Conservation (phyloP, 2,888 invertebrate genomes). For the Mythimna impura region DNA sequence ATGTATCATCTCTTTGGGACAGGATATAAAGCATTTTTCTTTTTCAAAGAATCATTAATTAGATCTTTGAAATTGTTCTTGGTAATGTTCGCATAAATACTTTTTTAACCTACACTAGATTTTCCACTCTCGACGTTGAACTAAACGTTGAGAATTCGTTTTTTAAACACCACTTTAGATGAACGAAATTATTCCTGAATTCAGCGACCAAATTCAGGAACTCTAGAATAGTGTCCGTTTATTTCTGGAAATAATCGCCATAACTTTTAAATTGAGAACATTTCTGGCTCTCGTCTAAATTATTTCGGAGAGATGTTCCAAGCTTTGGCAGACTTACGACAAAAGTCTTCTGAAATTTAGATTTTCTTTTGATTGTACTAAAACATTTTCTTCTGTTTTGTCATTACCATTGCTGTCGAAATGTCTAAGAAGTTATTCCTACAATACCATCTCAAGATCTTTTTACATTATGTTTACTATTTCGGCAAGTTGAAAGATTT, state of each 20-base stretch:
- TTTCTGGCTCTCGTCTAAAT: slow-evolving; percentile 23
- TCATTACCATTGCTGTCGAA: not conserved
- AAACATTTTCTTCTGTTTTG: not conserved
- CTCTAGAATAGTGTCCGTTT: slow-evolving; percentile 3
- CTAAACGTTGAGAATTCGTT: not conserved
- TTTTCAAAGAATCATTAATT: not conserved
- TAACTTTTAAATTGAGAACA: slow-evolving; percentile 19
- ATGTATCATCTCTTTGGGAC: not conserved
- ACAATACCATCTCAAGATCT: not conserved
- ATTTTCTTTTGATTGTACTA: slow-evolving; percentile 1
- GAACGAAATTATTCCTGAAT: slow-evolving; percentile 13
- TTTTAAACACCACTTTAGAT: not conserved
- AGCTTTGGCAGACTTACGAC: not conserved
- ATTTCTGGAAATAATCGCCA: slow-evolving; percentile 12
- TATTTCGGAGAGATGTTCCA: slow-evolving; percentile 23
- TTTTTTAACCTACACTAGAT: not conserved
- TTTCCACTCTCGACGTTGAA: not conserved
- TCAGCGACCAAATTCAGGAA: slow-evolving; percentile 5
- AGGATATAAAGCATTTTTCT: not conserved
- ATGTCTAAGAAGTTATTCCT: not conserved
- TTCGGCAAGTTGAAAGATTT: not conserved
- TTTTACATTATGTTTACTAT: not conserved
- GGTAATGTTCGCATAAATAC: not conserved
- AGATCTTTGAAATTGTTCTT: not conserved
- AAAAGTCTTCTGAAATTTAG: slow-evolving; percentile 19